These are phyloP conservation scores for Crossaster papposus DNA, from an alignment of 53 echinoderm and acorn worm genomes.

Conservation along the genomic window DNA sequence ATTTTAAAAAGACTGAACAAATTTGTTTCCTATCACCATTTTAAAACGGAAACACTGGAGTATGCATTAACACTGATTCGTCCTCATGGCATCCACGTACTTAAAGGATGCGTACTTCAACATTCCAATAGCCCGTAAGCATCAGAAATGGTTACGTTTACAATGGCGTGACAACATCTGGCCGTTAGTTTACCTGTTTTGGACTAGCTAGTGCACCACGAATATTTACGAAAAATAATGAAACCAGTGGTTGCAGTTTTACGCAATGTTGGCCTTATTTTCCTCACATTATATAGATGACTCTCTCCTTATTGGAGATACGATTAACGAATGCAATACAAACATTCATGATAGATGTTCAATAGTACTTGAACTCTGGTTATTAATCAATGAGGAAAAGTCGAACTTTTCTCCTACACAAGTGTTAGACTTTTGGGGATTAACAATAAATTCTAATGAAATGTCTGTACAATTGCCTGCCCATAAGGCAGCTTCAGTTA, in stretches of 20 bases:
- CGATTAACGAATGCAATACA: slow-evolving; percentile 15
- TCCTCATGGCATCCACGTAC: too few species aligned
- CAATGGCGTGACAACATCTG: slow-evolving; percentile 40
- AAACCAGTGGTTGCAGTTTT: slow-evolving; percentile 28
- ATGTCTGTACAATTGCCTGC: slow-evolving; percentile 19
- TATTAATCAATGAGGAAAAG: slow-evolving; percentile 34
- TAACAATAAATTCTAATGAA: slow-evolving; percentile 28
- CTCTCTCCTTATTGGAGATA: too few species aligned
- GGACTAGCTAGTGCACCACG: slow-evolving; percentile 29
- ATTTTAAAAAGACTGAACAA: too few species aligned
- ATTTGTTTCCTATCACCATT: too few species aligned
- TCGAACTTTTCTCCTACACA: slow-evolving; percentile 24
- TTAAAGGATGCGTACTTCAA: too few species aligned
- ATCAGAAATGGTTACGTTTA: slow-evolving; percentile 5
- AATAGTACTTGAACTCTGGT: slow-evolving; percentile 1
- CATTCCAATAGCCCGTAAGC: slow-evolving; percentile 3
- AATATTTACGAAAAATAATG: slow-evolving; percentile 36
- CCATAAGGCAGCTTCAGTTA: slow-evolving; percentile 5
- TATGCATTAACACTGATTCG: too few species aligned
- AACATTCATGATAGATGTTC: slow-evolving; percentile 3
- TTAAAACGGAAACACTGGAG: too few species aligned
- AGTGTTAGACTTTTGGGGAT: slow-evolving; percentile 28
- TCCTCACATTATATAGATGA: slow-evolving; percentile 15
- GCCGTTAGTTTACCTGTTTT: slow-evolving; percentile 27
- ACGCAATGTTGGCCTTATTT: slow-evolving; percentile 34